Evolutionary conservation across 2,113 vertebrate genomes (phyloP), one percentile per base, ranked within the genome.

Genomic region (Grantiella picta): DNA sequence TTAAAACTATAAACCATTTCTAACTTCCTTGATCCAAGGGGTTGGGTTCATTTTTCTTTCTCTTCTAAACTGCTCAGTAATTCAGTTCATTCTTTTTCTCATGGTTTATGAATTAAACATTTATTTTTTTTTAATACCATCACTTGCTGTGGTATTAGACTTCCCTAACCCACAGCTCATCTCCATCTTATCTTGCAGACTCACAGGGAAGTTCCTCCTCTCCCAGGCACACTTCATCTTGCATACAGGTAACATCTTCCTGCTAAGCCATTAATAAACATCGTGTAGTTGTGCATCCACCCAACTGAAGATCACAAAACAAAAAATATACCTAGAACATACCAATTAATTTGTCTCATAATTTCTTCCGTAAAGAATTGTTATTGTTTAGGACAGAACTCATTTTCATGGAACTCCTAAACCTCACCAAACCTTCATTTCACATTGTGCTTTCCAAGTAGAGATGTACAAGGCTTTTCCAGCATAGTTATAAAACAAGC

Each of bases 1-100:
- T 81, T 94, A 86, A 86, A 92, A 66, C 60, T 29, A 78, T 75
- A 86, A 94, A 92, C 7, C 23, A 70, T 82, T 83, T 95, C 50
- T 65, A 86, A 53, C 50, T 72, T n/a, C 31, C 28, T 89, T 5
- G 0, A 45, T 80, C 65, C 40, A 69, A 72, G 8, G 16, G 24
- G 5, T 11, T 80, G 27, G 20, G n/a, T 78, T 81, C 0, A 29
- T 83, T 95, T 83, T 75, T 54, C 53, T 89, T 91, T 76, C 29
- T 49, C 29, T 76, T 76, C 45, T 71, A 61, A 94, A 56, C 45
- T 53, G 16, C 12, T 78, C 25, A 78, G 28, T 61, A 94, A 78
- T 71, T 52, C 10, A 82, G 33, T 70, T 93, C 5, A 38, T 73
- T 57, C 11, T 82, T 86, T 77, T 80, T 60, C 22, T 77, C 27